phyloP scores from a whole-genome alignment of 2,888 invertebrate genomes.

The Panzeria rudis region DNA sequence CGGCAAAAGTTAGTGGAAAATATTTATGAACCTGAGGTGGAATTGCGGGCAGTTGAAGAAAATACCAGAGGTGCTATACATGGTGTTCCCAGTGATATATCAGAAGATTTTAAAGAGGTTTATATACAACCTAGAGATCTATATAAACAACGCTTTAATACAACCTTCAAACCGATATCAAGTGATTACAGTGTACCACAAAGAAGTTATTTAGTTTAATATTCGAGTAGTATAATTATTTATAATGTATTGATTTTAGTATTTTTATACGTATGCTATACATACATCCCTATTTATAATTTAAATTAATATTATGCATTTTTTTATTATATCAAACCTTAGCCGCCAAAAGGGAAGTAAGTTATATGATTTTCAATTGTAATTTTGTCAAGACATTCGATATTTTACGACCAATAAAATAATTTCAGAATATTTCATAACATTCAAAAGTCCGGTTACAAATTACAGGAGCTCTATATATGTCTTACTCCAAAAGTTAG shows the following conservation, averaged over 20 bases:
- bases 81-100: constrained; percentile 70
- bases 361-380: no score
- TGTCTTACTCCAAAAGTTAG: no score
- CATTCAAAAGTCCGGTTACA: no score
- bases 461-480: no score
- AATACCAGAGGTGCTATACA: constrained; percentile 60
- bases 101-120: constrained; percentile 80
- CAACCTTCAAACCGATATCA: constrained; percentile 80
- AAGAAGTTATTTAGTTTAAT: constrained; percentile 80
- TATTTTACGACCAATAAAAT: no score
- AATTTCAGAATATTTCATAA: no score
- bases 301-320: constrained; percentile 48
- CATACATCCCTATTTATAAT: constrained; percentile 8
- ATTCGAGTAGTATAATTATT: background rate
- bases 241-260: constrained; percentile 47
- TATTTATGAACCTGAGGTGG: constrained; percentile 81
- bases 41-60: constrained; percentile 73
- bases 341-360: background rate
- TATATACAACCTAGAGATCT: constrained; percentile 82
- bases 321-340: background rate
- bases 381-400: no score
- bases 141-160: constrained; percentile 80
- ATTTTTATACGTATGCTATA: constrained; percentile 32
- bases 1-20: constrained; percentile 80
- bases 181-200: constrained; percentile 80